Base-by-base conservation (phyloP, 2,888 invertebrate genomes). In the Asteroscopus sphinx region DNA sequence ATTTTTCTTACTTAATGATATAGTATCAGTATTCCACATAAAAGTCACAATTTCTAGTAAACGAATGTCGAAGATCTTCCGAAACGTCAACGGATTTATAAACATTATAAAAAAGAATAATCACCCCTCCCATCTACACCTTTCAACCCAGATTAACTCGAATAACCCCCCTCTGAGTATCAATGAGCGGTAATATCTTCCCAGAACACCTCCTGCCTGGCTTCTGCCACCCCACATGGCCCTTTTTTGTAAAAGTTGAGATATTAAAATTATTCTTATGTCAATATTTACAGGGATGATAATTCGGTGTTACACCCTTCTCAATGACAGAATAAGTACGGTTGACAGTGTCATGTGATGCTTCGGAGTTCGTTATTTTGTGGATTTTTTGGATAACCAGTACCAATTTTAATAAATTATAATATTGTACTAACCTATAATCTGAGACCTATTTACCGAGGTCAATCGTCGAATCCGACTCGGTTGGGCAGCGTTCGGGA, bases 231-330 rank as follows among this genome's bases (percentile, higher is more conserved):
- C 30, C 17, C 17, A 0, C 28, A 13, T 32, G 6, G n/a, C 12
- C 25, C 28, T n/a, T 13, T 53, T 35, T 53, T 36, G 21, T 32
- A 32, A 49, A 58, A 69, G 3, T 54, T 54, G 39, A 35, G 28
- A 57, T 53, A 64, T 65, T 49, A 57, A 47, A 57, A 53, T 58
- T 53, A 69, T 53, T 58, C 33, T 9, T 9, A 13, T 13, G 44
- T 51, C 49, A 40, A 66, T 52, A 69, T 56, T 62, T 55, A 36
- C 13, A 21, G 36, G 41, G 33, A 30, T 6, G 35, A 49, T 51
- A 30, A 46, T 45, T 57, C 11, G 33, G 33, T 60, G 37, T 65
- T 57, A 1, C 12, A 32, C 4, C 12, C 8, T 44, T 4, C 57
- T 59, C 21, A 26, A 32, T 44, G 37, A 42, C 16, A 28, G 7